Evolutionary conservation across 1,140 invertebrate genomes (phyloP), one percentile per base, ranked within the genome.

Genomic region (Helicorthomorpha holstii): DNA sequence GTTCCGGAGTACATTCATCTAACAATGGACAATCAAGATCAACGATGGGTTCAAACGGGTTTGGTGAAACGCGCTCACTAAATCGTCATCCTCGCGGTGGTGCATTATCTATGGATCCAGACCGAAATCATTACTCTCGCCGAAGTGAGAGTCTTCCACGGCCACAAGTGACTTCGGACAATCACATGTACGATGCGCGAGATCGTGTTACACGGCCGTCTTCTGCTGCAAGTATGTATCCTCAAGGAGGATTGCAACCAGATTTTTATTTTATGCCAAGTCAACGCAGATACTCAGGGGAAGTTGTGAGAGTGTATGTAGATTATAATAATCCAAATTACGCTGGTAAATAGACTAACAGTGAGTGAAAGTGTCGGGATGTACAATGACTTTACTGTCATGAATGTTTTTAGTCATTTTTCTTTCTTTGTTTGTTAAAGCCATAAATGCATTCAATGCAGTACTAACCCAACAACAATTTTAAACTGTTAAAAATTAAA

Each of bases 241-340:
- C 57, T n/a, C 50, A 63, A 54, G 52, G 53, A 61, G 56, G 70
- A 59, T 45, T 73, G 61, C 74, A 81, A 55, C 82, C 87, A 0
- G 88, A 93, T 67, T 92, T 92, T 67, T 93, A 92, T 66, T 92
- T 92, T 64, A 91, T 92, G 86, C 88, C 87, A 16, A 89, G 85
- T 27, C 88, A 93, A 61, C 69, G 88, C 48, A 89, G 91, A 65
- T 90, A 91, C 68, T 88, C 86, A 56, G 87, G 87, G 52, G 87
- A 91, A 71, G 81, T 88, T 1, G 85, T 92, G n/a, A 73, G 85
- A 55, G 87, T 91, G 3, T 90, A 86, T 65, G 87, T 91, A 1
- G 83, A 88, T 64, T 83, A 86, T 61, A 80, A 79, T 63, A 75
- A 76, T 48, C 56, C 60, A 7, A 56, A 62, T 34, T 52, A 48